Evolutionary conservation across 2,888 invertebrate genomes (phyloP), one percentile per base, ranked within the genome.

Genomic region (Diaphora mendica): DNA sequence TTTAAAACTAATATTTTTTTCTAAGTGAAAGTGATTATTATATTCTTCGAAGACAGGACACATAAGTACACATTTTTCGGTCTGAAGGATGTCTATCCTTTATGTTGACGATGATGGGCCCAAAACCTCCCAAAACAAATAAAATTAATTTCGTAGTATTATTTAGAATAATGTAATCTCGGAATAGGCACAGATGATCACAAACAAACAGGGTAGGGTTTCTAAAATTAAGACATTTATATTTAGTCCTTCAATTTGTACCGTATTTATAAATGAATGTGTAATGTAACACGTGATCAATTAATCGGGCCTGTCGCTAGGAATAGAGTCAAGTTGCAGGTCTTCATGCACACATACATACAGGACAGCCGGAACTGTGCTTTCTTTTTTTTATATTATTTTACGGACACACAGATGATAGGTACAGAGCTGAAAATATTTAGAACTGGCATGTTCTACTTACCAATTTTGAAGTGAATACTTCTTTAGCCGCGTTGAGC

Each of bases 211-310:
- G 30, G 30, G 26, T 17, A 44, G 44, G 13, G 23, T 62, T 20
- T 70, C 62, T 70, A 70, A 68, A 67, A 62, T 64, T 68, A 68
- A 51, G 30, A 68, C 13, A 64, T 48, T 65, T 76, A 76, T 79
- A 79, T 74, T 74, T 77, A 69, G 72, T 68, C 71, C 64, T 74
- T 64, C 70, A 81, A 77, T 78, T 68, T 70, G 44, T n/a, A 8
- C 65, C 67, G 79, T 77, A 82, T 80, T 77, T 85, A 89, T 89
- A 89, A 84, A 83, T 81, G 79, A 86, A 88, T 89, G 84, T 90
- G 93, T 91, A 93, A 93, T 87, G 73, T 84, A 87, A 93, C 85
- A 89, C 89, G 88, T 80, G 85, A 92, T 91, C 86, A 92, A 93
- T 94, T 91, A 91, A 92, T 87, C 84, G 82, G 80, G 75, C 78